These are phyloP conservation scores for Phoxinus dragarum DNA, from an alignment of 2,797 vertebrate species.

Conservation along the genomic window DNA sequence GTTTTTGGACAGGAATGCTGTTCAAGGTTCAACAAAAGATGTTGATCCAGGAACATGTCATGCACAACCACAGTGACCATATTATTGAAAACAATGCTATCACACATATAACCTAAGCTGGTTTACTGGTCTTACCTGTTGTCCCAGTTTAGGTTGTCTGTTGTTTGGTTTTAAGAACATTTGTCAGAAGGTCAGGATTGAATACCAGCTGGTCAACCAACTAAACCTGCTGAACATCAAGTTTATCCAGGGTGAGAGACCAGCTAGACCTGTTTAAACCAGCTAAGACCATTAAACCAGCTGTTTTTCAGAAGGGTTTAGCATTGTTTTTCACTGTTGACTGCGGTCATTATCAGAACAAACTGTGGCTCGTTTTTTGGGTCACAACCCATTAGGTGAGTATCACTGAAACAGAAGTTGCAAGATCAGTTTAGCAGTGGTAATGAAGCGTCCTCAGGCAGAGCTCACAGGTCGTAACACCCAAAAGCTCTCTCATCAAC, in stretches of 20 bases:
- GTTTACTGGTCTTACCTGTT: neutral
- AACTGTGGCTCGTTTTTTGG: neutral
- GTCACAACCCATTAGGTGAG: neutral
- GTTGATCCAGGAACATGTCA: neutral
- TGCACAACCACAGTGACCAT: neutral
- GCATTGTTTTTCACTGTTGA: neutral
- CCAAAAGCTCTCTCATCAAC: conserved; percentile 57
- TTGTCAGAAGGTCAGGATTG: neutral
- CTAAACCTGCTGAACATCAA: neutral
- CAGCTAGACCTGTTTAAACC: neutral
- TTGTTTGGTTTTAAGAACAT: neutral
- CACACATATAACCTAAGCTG: neutral
- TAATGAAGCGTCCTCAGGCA: conserved; percentile 34
- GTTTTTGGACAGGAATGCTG: neutral
- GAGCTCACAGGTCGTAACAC: conserved; percentile 9
- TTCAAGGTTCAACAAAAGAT: neutral
- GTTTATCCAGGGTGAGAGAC: neutral
- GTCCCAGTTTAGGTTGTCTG: neutral
- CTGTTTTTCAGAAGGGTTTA: neutral
- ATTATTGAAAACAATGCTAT: neutral
- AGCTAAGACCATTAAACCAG: neutral
- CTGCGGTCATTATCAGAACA: neutral
- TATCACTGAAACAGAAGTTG: neutral
- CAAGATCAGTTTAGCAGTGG: neutral
- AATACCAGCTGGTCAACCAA: neutral